Base-by-base conservation (phyloP, 2,113 vertebrate species). In the Gallinago paraguaiae region DNA sequence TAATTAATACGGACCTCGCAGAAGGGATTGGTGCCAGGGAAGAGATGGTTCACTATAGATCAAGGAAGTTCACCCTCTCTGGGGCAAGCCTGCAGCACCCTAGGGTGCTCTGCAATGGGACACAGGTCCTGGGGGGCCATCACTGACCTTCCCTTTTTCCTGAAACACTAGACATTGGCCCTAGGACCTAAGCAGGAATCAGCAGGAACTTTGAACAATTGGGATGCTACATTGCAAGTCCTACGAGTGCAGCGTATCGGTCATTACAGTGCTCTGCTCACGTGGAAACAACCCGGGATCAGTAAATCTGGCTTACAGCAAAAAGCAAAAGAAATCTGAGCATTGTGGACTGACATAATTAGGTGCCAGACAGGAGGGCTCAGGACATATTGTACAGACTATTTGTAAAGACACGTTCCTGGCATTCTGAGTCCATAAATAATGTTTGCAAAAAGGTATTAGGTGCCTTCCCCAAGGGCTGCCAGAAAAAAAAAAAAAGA, bases 391-490 rank as follows among this genome's bases (percentile, higher is more conserved):
- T 75, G 88, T 78, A 57, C 92, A 93, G 57, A 56, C 53, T 84
- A 46, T 96, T 88, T 95, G 92, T 91, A 92, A 96, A 93, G 86
- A 93, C 90, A 82, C 8, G 88, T 91, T 94, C 80, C 83, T 86
- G 88, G 79, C 0, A 0, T 88, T 96, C 57, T 86, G 61, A 76
- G 61, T 79, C 92, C 90, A 94, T 96, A 97, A 96, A 95, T 95
- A 92, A 94, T 65, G 48, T 95, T 95, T 92, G 67, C 0, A 0
- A 78, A 88, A 84, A 94, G 83, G 83, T 95, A 87, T 94, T 86
- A 86, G 72, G 61, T 93, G 69, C 90, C 93, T 96, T 92, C 74
- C 86, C 88, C 65, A 82, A 43, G 86, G 88, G 92, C 93, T 96
- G 92, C 39, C 82, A 95, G 65, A 78, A 43, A 91, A 86, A 60